Evolutionary conservation across 2,888 invertebrate species (phyloP).

Genomic region (Cryptops parisi): DNA sequence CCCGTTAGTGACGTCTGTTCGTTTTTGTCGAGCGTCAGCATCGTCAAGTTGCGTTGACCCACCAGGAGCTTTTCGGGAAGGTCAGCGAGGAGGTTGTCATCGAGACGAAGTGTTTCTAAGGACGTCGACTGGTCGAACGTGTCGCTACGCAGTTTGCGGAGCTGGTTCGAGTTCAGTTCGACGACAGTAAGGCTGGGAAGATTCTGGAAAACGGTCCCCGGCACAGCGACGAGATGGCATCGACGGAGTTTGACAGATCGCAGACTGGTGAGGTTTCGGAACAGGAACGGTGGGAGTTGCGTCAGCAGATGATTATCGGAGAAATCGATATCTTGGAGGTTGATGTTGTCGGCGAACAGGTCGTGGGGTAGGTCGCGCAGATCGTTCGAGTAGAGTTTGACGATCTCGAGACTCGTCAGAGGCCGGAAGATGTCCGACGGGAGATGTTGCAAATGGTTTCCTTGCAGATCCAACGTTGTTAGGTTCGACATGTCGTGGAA

Average conservation of each 20-base stretch:
- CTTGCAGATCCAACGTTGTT: slow-evolving; percentile 47
- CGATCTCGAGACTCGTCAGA: slow-evolving; percentile 21
- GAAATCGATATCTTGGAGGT: slow-evolving; percentile 50
- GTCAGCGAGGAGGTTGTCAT: slow-evolving; percentile 26
- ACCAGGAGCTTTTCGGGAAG: slow-evolving; percentile 26
- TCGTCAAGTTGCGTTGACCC: slow-evolving; percentile 21
- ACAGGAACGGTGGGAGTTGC: slow-evolving; percentile 21
- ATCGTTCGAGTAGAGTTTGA: slow-evolving; percentile 24
- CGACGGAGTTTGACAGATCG: slow-evolving; percentile 23
- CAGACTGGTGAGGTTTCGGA: slow-evolving; percentile 23
- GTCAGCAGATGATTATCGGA: slow-evolving; percentile 23
- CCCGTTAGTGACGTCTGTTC: background rate
- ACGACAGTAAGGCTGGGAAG: slow-evolving; percentile 46
- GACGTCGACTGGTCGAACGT: slow-evolving; percentile 24
- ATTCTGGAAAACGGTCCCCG: slow-evolving; percentile 46
- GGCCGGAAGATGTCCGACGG: slow-evolving; percentile 47
- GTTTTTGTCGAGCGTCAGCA: background rate
- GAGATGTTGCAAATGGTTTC: slow-evolving; percentile 49
- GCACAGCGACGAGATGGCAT: slow-evolving; percentile 34
- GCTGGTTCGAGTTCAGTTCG: slow-evolving; percentile 48
- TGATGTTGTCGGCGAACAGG: slow-evolving; percentile 31
- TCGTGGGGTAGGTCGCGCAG: slow-evolving; percentile 17
- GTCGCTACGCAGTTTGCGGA: slow-evolving; percentile 34
- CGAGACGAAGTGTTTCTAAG: slow-evolving; percentile 27
- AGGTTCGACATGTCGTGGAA: slow-evolving; percentile 45